A percentile compares a stretch with the other conserved stretches of the same genome.
phyloP scores from a whole-genome alignment of 2,113 vertebrate species.

The Vulpes lagopus region DNA sequence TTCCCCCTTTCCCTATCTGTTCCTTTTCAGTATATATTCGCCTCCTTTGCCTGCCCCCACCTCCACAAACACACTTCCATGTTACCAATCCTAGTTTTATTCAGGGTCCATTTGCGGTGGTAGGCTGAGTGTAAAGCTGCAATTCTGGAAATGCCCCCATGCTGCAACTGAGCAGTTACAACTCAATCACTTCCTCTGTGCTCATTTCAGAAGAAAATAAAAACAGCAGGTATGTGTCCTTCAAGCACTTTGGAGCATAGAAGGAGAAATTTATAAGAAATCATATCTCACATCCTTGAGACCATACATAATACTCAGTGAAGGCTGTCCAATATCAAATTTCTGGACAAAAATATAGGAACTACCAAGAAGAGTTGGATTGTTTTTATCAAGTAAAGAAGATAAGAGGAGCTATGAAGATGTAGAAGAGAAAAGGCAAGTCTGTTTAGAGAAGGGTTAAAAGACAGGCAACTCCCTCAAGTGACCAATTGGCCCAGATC shows the following conservation, averaged over 20 bases:
- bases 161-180: neutral
- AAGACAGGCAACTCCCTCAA: neutral
- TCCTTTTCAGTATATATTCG: neutral
- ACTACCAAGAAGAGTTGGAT: neutral
- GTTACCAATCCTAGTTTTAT: neutral
- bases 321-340: neutral
- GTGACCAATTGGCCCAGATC: neutral
- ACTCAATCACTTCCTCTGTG: neutral
- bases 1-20: neutral
- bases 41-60: neutral
- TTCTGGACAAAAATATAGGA: conserved; percentile 5
- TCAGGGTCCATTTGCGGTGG: neutral
- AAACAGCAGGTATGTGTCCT: neutral
- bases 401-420: neutral
- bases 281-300: neutral
- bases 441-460: neutral
- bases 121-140: neutral
- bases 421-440: neutral
- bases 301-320: neutral
- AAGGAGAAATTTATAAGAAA: neutral
- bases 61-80: neutral
- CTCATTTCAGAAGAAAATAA: neutral
- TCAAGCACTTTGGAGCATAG: neutral
- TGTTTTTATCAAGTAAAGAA: neutral
- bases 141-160: neutral